Percentiles rank a stretch among this genome's conserved stretches.
Evolutionary conservation across 1,140 invertebrate genomes (phyloP).

Genomic region (Chrysomallon squamiferum): DNA sequence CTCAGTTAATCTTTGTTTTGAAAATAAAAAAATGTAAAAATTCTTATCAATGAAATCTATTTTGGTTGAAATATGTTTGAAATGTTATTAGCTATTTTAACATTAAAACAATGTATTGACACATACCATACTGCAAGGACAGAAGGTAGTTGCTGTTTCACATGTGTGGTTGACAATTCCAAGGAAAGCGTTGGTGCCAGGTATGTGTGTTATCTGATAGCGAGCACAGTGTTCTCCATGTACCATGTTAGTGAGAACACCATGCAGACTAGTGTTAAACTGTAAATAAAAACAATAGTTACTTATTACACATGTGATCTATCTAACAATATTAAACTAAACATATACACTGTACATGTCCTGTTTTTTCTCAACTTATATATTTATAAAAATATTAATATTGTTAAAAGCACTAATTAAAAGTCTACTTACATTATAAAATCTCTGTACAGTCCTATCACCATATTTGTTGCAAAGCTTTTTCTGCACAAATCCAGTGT

Average conservation of each 20-base stretch:
- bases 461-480: slow-evolving; percentile 74
- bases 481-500: slow-evolving; percentile 82
- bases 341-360: too few relatives aligned
- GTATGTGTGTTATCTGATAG: slow-evolving; percentile 82
- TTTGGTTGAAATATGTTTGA: too few relatives aligned
- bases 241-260: slow-evolving; percentile 80
- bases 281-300: slow-evolving; percentile 68
- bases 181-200: slow-evolving; percentile 85
- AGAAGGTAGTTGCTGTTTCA: slow-evolving; percentile 81
- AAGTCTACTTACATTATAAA: slow-evolving; percentile 56
- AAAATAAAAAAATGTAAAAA: too few relatives aligned
- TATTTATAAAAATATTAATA: too few relatives aligned
- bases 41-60: too few relatives aligned
- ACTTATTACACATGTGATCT: not conserved
- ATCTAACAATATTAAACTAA: too few relatives aligned
- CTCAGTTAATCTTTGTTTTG: too few relatives aligned
- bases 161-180: slow-evolving; percentile 88
- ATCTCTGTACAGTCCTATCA: slow-evolving; percentile 65
- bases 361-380: too few relatives aligned
- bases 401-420: too few relatives aligned
- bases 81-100: too few relatives aligned
- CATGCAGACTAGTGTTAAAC: slow-evolving; percentile 79
- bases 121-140: slow-evolving; percentile 87
- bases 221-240: slow-evolving; percentile 89
- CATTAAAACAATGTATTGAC: too few relatives aligned